Conservation (phyloP, 2,888 invertebrate species). For the Spodoptera picta region DNA sequence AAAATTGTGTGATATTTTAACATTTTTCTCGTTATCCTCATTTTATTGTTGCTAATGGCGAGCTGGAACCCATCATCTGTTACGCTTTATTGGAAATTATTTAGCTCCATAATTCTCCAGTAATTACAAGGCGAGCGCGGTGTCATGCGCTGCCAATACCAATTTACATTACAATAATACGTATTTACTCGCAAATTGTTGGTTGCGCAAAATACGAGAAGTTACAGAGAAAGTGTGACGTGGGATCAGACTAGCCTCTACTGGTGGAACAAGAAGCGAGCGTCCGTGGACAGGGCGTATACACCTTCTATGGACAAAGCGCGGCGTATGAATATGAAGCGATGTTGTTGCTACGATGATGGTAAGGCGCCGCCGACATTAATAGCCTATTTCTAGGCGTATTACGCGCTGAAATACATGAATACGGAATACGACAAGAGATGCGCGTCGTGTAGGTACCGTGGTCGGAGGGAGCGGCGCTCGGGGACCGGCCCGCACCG, state of each 20-base stretch:
- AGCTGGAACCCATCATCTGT: conserved; percentile 53
- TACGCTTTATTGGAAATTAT: conserved; percentile 62
- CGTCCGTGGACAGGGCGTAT: no score
- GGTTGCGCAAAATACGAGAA: no score
- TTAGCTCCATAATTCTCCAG: conserved; percentile 50
- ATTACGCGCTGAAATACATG: conserved; percentile 44
- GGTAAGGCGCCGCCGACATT: not conserved
- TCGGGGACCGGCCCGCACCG: conserved; percentile 42
- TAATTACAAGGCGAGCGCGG: conserved; percentile 38
- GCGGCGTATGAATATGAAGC: conserved; percentile 1
- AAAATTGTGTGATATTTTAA: conserved; percentile 60
- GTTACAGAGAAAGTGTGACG: not conserved
- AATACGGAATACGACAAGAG: conserved; percentile 42
- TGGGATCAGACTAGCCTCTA: not conserved
- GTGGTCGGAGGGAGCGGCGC: conserved; percentile 10
- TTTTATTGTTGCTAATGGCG: conserved; percentile 58
- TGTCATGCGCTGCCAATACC: conserved; percentile 14
- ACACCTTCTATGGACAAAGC: no score
- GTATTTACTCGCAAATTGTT: conserved; percentile 22
- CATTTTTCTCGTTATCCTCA: conserved; percentile 53
- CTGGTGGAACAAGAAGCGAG: not conserved
- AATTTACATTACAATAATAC: conserved; percentile 15
- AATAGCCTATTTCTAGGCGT: conserved; percentile 31
- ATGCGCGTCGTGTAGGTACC: conserved; percentile 12
- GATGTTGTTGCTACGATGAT: not conserved